A percentile compares a stretch with the other conserved stretches of the same genome.
Conservation (phyloP, 2,113 vertebrate species). For the Paramisgurnus dabryanus region DNA sequence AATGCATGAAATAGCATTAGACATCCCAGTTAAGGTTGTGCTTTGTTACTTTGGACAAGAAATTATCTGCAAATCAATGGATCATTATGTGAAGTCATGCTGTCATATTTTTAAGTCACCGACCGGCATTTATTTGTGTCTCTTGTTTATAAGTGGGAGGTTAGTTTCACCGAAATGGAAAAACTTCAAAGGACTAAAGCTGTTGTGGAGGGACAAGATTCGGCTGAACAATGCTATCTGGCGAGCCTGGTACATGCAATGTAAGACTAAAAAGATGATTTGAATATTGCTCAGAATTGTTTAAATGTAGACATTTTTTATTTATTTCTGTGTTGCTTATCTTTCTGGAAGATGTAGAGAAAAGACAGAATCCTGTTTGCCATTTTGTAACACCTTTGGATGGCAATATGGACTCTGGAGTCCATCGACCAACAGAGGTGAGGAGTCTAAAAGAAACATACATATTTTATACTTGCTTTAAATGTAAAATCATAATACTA, state of each 20-base stretch:
- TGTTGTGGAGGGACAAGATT: conserved; percentile 98
- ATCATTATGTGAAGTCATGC: no score
- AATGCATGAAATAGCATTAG: no score
- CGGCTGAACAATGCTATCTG: conserved; percentile 99
- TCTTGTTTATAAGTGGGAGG: conserved; percentile 81
- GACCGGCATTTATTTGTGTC: not conserved
- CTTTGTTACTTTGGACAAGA: no score
- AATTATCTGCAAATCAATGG: no score
- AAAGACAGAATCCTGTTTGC: conserved; percentile 92
- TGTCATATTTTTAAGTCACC: not conserved
- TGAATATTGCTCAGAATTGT: not conserved
- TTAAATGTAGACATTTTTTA: not conserved
- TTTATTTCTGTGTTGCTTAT: not conserved
- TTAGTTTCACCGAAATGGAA: conserved; percentile 99
- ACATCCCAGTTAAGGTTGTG: no score
- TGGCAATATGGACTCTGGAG: conserved; percentile 84
- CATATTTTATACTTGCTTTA: not conserved
- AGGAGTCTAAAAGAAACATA: not conserved
- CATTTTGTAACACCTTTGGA: conserved; percentile 95
- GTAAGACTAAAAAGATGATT: conserved; percentile 74
- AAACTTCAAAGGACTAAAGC: conserved; percentile 96
- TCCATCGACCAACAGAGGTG: conserved; percentile 88
- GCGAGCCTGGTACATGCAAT: conserved; percentile 99
- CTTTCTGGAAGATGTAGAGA: conserved; percentile 84
- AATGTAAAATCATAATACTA: not conserved